Evolutionary conservation across 2,113 vertebrate genomes (phyloP).

Genomic region (Rhinogobius similis): DNA sequence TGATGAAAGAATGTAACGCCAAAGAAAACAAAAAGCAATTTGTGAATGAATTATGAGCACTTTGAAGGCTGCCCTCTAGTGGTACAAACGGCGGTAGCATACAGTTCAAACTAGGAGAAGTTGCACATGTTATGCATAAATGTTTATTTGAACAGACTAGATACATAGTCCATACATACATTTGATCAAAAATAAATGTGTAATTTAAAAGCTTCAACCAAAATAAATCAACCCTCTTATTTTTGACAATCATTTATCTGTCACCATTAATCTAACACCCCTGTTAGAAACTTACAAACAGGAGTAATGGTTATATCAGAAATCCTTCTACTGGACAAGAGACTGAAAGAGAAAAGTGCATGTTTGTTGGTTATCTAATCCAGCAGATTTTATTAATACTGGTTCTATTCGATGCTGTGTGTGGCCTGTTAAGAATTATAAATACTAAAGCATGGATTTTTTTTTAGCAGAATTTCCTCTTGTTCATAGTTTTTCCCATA

Average conservation of each 20-base stretch:
- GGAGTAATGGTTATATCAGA: conserved; percentile 19
- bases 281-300: conserved; percentile 53
- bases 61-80: conserved; percentile 37
- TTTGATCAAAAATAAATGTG: conserved; percentile 52
- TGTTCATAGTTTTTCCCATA: neutral
- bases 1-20: neutral
- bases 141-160: conserved; percentile 75
- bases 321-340: conserved; percentile 29
- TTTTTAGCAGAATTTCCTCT: conserved; percentile 9
- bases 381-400: conserved; percentile 48
- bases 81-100: conserved; percentile 21
- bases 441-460: conserved; percentile 29
- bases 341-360: conserved; percentile 32
- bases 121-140: conserved; percentile 65
- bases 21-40: neutral
- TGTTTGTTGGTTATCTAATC: conserved; percentile 21
- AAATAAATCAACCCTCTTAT: conserved; percentile 24
- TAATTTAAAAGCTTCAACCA: conserved; percentile 48
- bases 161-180: conserved; percentile 47
- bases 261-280: conserved; percentile 36
- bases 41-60: neutral
- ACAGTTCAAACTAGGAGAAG: neutral
- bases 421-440: neutral
- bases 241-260: conserved; percentile 33
- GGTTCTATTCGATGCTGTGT: conserved; percentile 14